Conservation (phyloP, 2,113 vertebrate genomes). For the Saguinus midas region DNA sequence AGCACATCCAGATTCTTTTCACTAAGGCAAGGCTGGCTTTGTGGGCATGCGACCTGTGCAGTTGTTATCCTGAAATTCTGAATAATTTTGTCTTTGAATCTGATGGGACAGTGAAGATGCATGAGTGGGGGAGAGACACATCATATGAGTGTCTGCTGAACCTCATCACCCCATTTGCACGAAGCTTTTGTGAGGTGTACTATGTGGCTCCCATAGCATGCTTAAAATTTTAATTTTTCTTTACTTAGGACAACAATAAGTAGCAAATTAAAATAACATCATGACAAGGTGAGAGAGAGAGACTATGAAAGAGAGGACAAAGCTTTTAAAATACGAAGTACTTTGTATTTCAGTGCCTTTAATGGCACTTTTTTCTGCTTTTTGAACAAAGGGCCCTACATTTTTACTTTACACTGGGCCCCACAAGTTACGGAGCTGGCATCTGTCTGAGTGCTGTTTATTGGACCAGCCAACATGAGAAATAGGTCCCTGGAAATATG, state of each 20-base stretch:
- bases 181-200: not conserved
- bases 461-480: not conserved
- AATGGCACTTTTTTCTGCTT: not conserved
- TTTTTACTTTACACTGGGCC: not conserved
- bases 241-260: not conserved
- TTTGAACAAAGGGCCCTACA: not conserved
- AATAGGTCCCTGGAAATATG: not conserved
- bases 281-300: not conserved
- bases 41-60: not conserved
- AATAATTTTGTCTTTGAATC: not conserved
- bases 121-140: not conserved
- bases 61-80: not conserved
- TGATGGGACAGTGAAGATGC: rapidly evolving
- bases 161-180: not conserved
- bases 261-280: not conserved
- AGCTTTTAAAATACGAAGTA: not conserved
- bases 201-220: not conserved
- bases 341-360: not conserved
- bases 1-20: not conserved
- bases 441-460: not conserved
- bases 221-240: not conserved
- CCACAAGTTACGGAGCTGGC: not conserved
- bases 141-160: rapidly evolving
- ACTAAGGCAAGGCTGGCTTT: not conserved
- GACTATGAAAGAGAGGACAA: not conserved